A percentile compares a stretch with the other conserved stretches of the same genome.
Evolutionary conservation across 1,140 invertebrate genomes (phyloP).

Genomic region (Marisa cornuarietis): DNA sequence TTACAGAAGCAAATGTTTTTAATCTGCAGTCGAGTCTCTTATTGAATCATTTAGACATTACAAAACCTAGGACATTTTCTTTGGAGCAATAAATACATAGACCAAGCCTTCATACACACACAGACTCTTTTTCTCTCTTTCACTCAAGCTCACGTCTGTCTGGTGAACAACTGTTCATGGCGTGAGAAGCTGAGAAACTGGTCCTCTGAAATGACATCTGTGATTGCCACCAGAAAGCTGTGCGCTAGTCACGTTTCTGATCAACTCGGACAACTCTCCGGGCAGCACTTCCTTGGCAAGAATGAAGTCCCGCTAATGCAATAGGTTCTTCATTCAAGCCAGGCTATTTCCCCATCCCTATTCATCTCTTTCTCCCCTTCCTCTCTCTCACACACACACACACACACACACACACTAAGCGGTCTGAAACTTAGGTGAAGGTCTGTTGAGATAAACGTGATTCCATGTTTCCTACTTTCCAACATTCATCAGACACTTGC

Average conservation of each 20-base stretch:
- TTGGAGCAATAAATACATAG: neutral
- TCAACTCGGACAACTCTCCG: neutral
- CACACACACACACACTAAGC: neutral
- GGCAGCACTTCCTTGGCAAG: neutral
- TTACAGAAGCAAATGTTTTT: neutral
- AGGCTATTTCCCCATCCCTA: neutral
- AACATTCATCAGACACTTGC: too few species aligned
- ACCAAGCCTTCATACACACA: neutral
- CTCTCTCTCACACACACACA: neutral
- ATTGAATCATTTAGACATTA: neutral
- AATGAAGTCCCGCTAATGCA: neutral
- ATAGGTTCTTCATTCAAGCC: too few species aligned
- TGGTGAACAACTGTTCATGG: neutral
- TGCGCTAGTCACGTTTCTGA: neutral
- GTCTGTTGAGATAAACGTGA: too few species aligned
- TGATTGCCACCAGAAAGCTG: neutral
- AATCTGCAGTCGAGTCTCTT: neutral
- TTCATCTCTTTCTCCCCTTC: neutral
- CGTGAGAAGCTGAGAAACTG: too few species aligned
- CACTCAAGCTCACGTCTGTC: neutral
- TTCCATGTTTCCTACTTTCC: too few species aligned
- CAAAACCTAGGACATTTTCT: neutral
- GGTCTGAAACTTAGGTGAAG: too few species aligned
- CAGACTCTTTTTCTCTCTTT: neutral
- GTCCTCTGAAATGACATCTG: neutral